These are phyloP conservation scores for Cnemophilus loriae DNA, from an alignment of 2,113 vertebrate genomes.

Conservation along the genomic window DNA sequence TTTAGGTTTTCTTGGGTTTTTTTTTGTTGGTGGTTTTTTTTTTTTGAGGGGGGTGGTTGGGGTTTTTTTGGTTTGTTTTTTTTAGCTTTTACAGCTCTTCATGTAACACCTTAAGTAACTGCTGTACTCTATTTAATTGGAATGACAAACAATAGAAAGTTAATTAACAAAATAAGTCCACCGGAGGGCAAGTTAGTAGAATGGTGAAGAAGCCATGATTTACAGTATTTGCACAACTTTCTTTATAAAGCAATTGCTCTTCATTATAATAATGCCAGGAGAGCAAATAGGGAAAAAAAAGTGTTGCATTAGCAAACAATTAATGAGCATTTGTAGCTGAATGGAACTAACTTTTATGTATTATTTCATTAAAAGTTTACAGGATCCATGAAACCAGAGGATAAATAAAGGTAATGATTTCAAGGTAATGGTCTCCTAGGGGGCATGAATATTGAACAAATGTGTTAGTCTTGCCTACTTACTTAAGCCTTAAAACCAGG, in stretches of 20 bases:
- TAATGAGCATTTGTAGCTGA: slow-evolving; percentile 61
- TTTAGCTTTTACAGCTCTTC: slow-evolving; percentile 15
- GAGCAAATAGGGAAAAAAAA: slow-evolving; percentile 27
- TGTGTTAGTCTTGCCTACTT: slow-evolving; percentile 17
- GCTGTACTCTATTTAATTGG: slow-evolving; percentile 52
- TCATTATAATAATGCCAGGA: slow-evolving; percentile 69
- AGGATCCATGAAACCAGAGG: slow-evolving; percentile 32
- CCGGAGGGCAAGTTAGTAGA: slow-evolving; percentile 37
- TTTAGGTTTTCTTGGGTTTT: not conserved
- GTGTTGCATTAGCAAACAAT: slow-evolving; percentile 68
- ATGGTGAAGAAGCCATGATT: slow-evolving; percentile 60
- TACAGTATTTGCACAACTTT: slow-evolving; percentile 70
- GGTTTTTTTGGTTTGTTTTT: not conserved
- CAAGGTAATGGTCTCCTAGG: slow-evolving; percentile 37
- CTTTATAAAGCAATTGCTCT: slow-evolving; percentile 71
- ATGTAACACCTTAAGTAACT: slow-evolving; percentile 51
- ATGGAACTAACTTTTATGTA: slow-evolving; percentile 38
- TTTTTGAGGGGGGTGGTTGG: no score
- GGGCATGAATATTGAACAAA: slow-evolving; percentile 49
- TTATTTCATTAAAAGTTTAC: slow-evolving; percentile 60
- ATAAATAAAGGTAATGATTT: slow-evolving; percentile 60
- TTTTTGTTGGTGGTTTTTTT: no score
- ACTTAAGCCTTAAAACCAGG: slow-evolving; percentile 9
- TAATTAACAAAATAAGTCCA: slow-evolving; percentile 67
- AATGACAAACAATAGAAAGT: slow-evolving; percentile 70